phyloP scores from a whole-genome alignment of 2,888 invertebrate genomes.

The Rhagonycha lutea region DNA sequence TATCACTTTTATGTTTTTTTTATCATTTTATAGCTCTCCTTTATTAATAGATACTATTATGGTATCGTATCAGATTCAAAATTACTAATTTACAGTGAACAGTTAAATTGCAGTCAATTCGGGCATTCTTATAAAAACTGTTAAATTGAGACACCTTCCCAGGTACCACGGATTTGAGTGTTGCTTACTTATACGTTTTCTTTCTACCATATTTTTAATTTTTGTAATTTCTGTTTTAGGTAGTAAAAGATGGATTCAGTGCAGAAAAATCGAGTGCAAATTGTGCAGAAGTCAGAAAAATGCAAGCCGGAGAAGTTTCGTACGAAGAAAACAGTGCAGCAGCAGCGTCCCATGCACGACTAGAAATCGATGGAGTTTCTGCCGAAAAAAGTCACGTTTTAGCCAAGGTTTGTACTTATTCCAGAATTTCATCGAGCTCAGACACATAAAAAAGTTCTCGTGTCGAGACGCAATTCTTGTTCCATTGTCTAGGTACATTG shows the following conservation, averaged over 20 bases:
- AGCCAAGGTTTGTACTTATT: slow-evolving; percentile 67
- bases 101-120: no score
- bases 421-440: background rate
- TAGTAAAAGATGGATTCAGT: slow-evolving; percentile 81
- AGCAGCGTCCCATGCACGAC: slow-evolving; percentile 75
- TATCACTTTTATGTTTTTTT: no score
- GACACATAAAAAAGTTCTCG: background rate
- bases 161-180: no score
- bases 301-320: slow-evolving; percentile 81
- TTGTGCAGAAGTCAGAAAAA: slow-evolving; percentile 70
- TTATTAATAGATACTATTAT: no score
- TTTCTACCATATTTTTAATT: no score
- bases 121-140: no score
- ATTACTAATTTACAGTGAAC: no score
- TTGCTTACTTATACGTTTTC: no score
- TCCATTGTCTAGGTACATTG: slow-evolving; percentile 9
- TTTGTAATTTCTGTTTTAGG: slow-evolving; percentile 49
- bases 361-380: slow-evolving; percentile 83
- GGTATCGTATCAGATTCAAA: no score
- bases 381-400: slow-evolving; percentile 85
- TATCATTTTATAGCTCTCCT: no score
- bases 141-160: no score
- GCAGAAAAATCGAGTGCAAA: slow-evolving; percentile 77
- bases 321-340: slow-evolving; percentile 81
- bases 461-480: slow-evolving; percentile 3